Conservation (phyloP, 92 coral and sea anemone species). For the Palythoa grandis region DNA sequence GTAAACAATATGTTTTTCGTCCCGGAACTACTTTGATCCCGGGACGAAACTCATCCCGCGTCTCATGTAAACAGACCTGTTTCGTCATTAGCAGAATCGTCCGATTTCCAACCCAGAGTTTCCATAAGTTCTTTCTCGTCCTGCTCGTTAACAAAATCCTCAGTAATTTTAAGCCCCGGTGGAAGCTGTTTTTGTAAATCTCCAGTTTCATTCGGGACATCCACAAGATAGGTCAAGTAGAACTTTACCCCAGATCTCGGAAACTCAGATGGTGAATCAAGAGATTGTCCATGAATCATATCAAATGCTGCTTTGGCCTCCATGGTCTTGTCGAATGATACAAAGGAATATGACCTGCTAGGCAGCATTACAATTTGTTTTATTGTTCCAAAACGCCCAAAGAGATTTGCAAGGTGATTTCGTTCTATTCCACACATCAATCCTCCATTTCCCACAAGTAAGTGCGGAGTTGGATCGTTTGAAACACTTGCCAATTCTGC, state of each 20-base stretch:
- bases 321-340: slow-evolving; percentile 57
- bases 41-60: no score
- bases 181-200: slow-evolving; percentile 56
- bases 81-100: not conserved
- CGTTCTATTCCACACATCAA: slow-evolving; percentile 90
- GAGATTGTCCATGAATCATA: slow-evolving; percentile 68
- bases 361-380: slow-evolving; percentile 89
- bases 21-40: no score
- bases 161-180: slow-evolving; percentile 73
- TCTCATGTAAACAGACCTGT: slow-evolving; percentile 35
- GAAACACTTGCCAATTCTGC: slow-evolving; percentile 73
- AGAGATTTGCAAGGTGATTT: slow-evolving; percentile 63
- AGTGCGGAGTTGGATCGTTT: slow-evolving; percentile 75
- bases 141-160: slow-evolving; percentile 74
- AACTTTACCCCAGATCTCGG: slow-evolving; percentile 66
- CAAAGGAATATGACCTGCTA: slow-evolving; percentile 85
- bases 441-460: slow-evolving; percentile 95
- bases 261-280: slow-evolving; percentile 62
- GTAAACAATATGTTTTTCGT: no score
- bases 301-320: slow-evolving; percentile 83
- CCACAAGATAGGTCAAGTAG: slow-evolving; percentile 72
- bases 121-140: slow-evolving; percentile 77
- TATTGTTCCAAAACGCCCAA: slow-evolving; percentile 75
- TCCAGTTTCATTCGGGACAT: slow-evolving; percentile 69
- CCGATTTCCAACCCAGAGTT: slow-evolving; percentile 61